phyloP scores from a whole-genome alignment of 1,140 invertebrate genomes.

The Homarus americanus region DNA sequence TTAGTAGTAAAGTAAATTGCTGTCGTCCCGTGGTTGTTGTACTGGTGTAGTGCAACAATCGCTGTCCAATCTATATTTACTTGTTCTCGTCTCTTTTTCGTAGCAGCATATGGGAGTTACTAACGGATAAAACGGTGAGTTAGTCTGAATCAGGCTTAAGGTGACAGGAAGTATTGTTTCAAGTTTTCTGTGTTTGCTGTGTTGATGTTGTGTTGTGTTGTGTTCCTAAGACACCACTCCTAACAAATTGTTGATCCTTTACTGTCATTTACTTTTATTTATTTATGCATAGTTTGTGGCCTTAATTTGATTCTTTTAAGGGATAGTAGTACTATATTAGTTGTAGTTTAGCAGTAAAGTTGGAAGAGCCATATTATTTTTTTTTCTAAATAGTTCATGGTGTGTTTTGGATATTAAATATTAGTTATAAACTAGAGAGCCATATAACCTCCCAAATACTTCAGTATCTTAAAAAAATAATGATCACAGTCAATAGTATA shows the following conservation, averaged over 20 bases:
- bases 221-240: slow-evolving; percentile 62
- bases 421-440: too few relatives aligned
- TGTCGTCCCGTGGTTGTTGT: slow-evolving; percentile 75
- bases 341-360: background rate
- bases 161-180: slow-evolving; percentile 71
- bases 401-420: too few relatives aligned
- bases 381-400: background rate
- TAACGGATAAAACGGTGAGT: slow-evolving; percentile 77
- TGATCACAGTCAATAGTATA: background rate
- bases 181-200: slow-evolving; percentile 70
- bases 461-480: too few relatives aligned
- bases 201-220: slow-evolving; percentile 64
- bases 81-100: slow-evolving; percentile 75
- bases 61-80: slow-evolving; percentile 75
- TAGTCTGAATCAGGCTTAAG: slow-evolving; percentile 63
- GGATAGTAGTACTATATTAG: slow-evolving; percentile 8
- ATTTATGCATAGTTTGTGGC: background rate
- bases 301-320: slow-evolving; percentile 26
- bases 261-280: background rate
- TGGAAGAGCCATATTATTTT: background rate
- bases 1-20: slow-evolving; percentile 37
- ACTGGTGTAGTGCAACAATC: slow-evolving; percentile 75
- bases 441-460: too few relatives aligned
- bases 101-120: slow-evolving; percentile 77
- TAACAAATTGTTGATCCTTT: background rate